These are phyloP conservation scores for Trypoxylus dichotomus DNA, from an alignment of 1,140 invertebrate genomes.

Conservation along the genomic window DNA sequence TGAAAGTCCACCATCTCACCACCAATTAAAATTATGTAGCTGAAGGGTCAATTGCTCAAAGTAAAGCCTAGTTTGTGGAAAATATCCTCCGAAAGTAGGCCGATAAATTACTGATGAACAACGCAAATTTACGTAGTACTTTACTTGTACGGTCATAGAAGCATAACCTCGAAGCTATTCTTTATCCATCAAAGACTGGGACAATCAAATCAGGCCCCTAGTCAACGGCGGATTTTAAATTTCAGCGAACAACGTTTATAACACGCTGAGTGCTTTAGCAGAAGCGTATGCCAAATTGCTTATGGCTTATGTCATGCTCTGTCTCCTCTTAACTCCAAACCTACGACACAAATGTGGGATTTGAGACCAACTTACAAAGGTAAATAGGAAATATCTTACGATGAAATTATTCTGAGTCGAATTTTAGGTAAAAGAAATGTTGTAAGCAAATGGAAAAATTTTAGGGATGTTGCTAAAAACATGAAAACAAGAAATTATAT, in stretches of 20 bases:
- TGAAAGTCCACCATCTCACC: slow-evolving; percentile 84
- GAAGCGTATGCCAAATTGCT: slow-evolving; percentile 90
- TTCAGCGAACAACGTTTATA: slow-evolving; percentile 91
- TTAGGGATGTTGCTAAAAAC: slow-evolving; percentile 97
- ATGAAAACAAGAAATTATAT: slow-evolving; percentile 93
- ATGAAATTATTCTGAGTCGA: slow-evolving; percentile 81
- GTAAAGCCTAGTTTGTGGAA: slow-evolving; percentile 98
- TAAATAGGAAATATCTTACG: slow-evolving; percentile 94
- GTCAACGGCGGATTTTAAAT: slow-evolving; percentile 96
- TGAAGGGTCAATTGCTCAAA: slow-evolving; percentile 74
- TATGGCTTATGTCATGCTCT: slow-evolving; percentile 93
- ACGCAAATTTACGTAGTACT: slow-evolving; percentile 92
- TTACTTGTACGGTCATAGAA: slow-evolving; percentile 94
- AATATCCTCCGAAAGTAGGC: slow-evolving; percentile 95
- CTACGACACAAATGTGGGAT: slow-evolving; percentile 94
- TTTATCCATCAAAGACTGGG: slow-evolving; percentile 94
- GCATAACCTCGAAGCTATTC: slow-evolving; percentile 91
- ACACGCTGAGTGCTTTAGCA: slow-evolving; percentile 86
- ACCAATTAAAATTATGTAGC: slow-evolving; percentile 52
- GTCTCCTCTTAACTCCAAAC: slow-evolving; percentile 88
- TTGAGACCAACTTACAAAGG: slow-evolving; percentile 90
- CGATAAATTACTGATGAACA: slow-evolving; percentile 88
- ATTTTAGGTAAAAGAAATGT: slow-evolving; percentile 97
- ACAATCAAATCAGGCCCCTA: slow-evolving; percentile 90
- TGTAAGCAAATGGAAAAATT: slow-evolving; percentile 93